Evolutionary conservation across 2,113 vertebrate species (phyloP).

Genomic region (Mola mola): DNA sequence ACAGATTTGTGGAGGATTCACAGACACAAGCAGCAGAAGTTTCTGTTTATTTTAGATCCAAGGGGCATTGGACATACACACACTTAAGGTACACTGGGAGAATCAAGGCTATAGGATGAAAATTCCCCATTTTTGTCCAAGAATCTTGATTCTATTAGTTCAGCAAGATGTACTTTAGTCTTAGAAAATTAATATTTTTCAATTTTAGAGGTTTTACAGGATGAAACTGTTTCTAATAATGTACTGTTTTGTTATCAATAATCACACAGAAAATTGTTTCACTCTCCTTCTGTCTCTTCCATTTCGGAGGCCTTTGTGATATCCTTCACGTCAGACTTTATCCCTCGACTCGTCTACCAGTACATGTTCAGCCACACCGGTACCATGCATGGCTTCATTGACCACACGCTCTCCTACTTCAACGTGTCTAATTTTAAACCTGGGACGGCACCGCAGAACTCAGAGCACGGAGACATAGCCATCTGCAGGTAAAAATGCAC

Average conservation of each 20-base stretch:
- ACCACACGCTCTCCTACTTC: slow-evolving; percentile 97
- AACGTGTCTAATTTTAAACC: slow-evolving; percentile 91
- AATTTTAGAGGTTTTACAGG: not conserved
- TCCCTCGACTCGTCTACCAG: slow-evolving; percentile 95
- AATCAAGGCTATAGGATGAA: slow-evolving; percentile 2
- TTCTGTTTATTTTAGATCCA: slow-evolving; percentile 30
- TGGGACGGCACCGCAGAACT: slow-evolving; percentile 85
- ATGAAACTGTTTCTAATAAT: not conserved
- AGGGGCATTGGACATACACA: slow-evolving; percentile 9
- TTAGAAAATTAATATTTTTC: not conserved
- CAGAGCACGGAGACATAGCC: slow-evolving; percentile 81
- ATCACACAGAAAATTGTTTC: too few relatives aligned
- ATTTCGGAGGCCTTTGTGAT: slow-evolving; percentile 95
- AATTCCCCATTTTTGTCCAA: slow-evolving; percentile 3
- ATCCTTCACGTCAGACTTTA: slow-evolving; percentile 95
- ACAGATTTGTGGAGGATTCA: slow-evolving; percentile 52
- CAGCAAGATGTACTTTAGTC: too few relatives aligned
- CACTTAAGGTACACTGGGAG: slow-evolving; percentile 8
- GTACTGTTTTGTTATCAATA: not conserved
- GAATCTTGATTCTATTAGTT: not conserved
- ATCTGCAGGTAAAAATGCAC: slow-evolving; percentile 90
- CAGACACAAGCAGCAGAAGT: slow-evolving; percentile 41
- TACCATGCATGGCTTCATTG: slow-evolving; percentile 95
- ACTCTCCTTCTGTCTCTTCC: slow-evolving; percentile 4
- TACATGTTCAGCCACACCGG: slow-evolving; percentile 92